These are phyloP conservation scores for Pseudococcus viburni DNA, from an alignment of 2,888 invertebrate genomes.

Conservation along the genomic window DNA sequence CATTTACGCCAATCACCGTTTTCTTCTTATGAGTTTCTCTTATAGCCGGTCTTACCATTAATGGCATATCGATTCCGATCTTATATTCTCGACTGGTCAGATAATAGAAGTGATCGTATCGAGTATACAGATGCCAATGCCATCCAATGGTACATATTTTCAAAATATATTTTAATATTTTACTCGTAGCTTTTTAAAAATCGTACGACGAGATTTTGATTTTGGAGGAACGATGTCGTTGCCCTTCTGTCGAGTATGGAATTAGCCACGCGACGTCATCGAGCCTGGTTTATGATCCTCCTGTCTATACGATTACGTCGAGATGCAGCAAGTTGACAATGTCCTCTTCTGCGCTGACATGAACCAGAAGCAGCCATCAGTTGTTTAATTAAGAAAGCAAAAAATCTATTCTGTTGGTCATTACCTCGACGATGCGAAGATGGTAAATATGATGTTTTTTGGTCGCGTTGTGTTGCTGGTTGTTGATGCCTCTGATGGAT, in stretches of 20 bases:
- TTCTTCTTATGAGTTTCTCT: constrained; percentile 53
- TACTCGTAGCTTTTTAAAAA: not conserved
- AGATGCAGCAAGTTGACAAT: not conserved
- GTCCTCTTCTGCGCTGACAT: not conserved
- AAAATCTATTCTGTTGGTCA: constrained; percentile 32
- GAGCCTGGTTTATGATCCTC: not conserved
- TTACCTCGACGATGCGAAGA: not conserved
- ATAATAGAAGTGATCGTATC: constrained; percentile 13
- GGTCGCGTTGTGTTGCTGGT: not conserved
- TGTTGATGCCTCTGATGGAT: not conserved
- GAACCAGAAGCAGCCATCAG: not conserved
- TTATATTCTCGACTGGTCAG: constrained; percentile 22
- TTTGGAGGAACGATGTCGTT: not conserved
- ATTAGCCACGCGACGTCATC: constrained; percentile 35
- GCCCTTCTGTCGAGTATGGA: not conserved
- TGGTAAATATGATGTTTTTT: constrained; percentile 44
- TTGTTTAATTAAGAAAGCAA: constrained; percentile 51
- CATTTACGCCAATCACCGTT: constrained; percentile 53
- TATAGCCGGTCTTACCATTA: constrained; percentile 53
- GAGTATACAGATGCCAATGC: not conserved
- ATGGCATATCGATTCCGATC: constrained; percentile 49
- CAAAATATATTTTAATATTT: constrained; percentile 28
- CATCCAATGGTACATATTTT: not conserved
- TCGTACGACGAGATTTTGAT: not conserved
- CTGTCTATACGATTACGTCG: not conserved